A percentile compares a stretch with the other conserved stretches of the same genome.
Conservation (phyloP, 2,113 vertebrate genomes). For the Bubo bubo region DNA sequence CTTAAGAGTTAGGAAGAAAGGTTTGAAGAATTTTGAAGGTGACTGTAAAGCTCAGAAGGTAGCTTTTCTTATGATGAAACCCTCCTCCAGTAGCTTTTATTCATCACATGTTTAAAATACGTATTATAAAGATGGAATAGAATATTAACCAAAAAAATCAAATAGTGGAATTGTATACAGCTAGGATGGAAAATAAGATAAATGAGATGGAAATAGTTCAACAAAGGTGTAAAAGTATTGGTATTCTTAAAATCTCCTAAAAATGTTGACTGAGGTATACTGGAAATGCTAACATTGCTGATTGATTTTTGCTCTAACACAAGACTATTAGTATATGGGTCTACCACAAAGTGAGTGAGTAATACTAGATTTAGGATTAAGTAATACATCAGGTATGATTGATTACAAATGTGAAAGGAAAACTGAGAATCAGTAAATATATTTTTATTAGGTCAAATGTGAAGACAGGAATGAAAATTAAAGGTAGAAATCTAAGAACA, state of each 20-base stretch:
- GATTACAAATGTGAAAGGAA: constrained; percentile 18
- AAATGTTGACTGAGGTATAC: neutral
- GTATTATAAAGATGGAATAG: neutral
- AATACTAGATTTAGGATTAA: neutral
- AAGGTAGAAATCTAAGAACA: constrained; percentile 40
- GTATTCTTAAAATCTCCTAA: neutral
- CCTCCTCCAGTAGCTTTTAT: neutral
- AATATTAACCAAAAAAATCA: neutral
- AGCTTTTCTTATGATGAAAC: neutral
- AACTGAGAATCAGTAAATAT: constrained; percentile 42
- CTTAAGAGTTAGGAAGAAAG: neutral
- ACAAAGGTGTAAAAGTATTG: neutral
- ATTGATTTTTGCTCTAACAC: neutral
- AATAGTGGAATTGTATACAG: neutral
- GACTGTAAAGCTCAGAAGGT: neutral
- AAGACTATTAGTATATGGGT: neutral
- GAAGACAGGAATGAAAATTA: constrained; percentile 44
- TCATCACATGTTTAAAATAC: constrained; percentile 24
- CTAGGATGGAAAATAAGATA: constrained; percentile 9
- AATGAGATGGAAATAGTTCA: constrained; percentile 10
- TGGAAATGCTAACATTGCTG: neutral
- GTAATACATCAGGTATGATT: neutral
- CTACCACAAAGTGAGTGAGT: neutral
- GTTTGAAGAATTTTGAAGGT: neutral
- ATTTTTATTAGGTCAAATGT: constrained; percentile 49